Evolutionary conservation across 2,113 vertebrate genomes (phyloP), one percentile per base, ranked within the genome.

Genomic region (Neolamprologus caudopunctatus): DNA sequence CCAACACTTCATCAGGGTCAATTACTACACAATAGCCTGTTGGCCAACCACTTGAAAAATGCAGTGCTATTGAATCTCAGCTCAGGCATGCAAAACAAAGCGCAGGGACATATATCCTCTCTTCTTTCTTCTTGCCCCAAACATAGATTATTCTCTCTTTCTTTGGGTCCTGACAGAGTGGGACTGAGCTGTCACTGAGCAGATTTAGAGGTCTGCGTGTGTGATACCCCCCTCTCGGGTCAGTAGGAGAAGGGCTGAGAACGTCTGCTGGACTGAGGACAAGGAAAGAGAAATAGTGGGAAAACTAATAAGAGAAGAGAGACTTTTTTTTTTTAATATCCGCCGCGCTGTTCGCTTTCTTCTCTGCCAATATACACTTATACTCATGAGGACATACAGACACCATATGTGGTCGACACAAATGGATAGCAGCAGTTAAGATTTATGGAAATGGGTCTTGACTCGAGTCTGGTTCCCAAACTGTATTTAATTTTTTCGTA

Each of bases 201-300:
- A 96, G 96, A 97, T 96, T 96, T 96, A 97, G 92, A 90, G 93
- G 96, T 95, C 95, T 95, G 94, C 82, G 86, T 94, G 94, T 92
- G 93, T 81, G 88, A 95, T 91, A 94, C 93, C 92, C 90, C 91
- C 94, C 94, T 88, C 88, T 86, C 83, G 92, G 90, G 94, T 92
- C 82, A 87, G 89, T 93, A 82, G 86, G 90, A 91, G 84, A 92
- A 88, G 78, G 89, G 89, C 91, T 94, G 93, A 94, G 92, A 93
- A 94, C 75, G 88, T 93, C 91, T 91, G 89, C 88, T 26, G 40
- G 88, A 71, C 54, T 31, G 16, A 85, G 86, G 79, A 91, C 88
- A 95, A 88, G 88, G 63, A 82, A 88, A 93, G 92, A 94, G 93
- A 93, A 95, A 94, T 89, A 94, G 94, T 93, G 92, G 94, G 94